phyloP scores from a whole-genome alignment of 2,113 vertebrate genomes.

The Microtus richardsoni region DNA sequence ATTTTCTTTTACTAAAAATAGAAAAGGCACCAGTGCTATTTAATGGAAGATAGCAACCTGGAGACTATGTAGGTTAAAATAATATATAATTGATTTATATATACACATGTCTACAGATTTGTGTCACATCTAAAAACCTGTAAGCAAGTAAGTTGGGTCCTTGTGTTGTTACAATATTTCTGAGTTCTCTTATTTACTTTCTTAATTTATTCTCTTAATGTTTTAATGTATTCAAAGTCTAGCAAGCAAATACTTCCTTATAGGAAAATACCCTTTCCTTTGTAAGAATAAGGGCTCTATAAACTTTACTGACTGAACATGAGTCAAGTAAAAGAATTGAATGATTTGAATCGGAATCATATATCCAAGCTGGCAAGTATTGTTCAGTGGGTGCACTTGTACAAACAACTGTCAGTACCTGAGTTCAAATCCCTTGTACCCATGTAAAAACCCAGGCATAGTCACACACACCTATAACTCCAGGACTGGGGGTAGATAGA shows the following conservation, averaged over 20 bases:
- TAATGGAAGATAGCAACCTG: neutral
- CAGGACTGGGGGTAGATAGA: neutral
- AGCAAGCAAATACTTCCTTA: neutral
- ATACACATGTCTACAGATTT: neutral
- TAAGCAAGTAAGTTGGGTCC: neutral
- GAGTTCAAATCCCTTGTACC: neutral
- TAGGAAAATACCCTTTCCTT: neutral
- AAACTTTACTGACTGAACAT: neutral
- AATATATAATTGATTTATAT: neutral
- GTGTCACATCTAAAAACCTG: neutral
- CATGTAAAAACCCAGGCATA: neutral
- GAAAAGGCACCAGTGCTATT: neutral
- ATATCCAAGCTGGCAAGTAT: neutral
- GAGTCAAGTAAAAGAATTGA: conserved; percentile 58
- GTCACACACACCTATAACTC: neutral
- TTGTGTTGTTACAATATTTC: conserved; percentile 14
- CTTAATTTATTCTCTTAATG: neutral
- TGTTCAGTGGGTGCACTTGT: neutral
- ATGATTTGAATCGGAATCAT: conserved; percentile 11
- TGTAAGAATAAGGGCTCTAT: neutral
- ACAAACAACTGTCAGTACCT: neutral
- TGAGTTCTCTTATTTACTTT: conserved; percentile 35
- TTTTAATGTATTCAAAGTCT: conserved; percentile 6
- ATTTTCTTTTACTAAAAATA: conserved; percentile 45
- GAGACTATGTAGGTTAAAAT: neutral